Conservation (phyloP, 2,797 vertebrate species). For the Sparus aurata region DNA sequence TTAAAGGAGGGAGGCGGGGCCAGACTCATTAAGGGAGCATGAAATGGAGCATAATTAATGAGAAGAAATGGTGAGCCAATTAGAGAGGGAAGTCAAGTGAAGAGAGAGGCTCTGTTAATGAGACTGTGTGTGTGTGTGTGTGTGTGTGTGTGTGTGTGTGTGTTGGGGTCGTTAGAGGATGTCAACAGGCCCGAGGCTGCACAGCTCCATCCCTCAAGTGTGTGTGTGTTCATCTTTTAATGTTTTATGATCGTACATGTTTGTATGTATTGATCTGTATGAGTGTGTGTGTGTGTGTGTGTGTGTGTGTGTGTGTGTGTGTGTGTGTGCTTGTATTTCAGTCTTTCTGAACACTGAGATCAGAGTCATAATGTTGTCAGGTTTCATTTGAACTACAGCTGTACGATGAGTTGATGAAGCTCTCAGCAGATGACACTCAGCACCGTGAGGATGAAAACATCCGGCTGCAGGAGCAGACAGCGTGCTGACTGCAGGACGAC, state of each 20-base stretch:
- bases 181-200: constrained; percentile 40
- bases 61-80: constrained; percentile 90
- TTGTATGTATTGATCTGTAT: not conserved
- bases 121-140: constrained; percentile 31
- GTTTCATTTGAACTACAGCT: too few relatives aligned
- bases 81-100: constrained; percentile 91
- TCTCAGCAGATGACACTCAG: too few relatives aligned
- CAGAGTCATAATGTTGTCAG: too few relatives aligned
- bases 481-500: not conserved
- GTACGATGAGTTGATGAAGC: too few relatives aligned
- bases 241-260: not conserved
- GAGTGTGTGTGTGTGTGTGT: not conserved
- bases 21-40: constrained; percentile 88
- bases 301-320: not conserved
- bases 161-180: constrained; percentile 53
- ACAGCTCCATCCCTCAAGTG: constrained; percentile 21
- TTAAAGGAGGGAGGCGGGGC: constrained; percentile 87
- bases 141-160: constrained; percentile 20
- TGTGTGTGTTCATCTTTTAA: not conserved
- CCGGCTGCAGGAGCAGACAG: too few relatives aligned
- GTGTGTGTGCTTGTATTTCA: not conserved
- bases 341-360: not conserved
- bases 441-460: too few relatives aligned
- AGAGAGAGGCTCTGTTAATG: constrained; percentile 85
- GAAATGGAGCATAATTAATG: constrained; percentile 91